Conservation (phyloP, 2,888 invertebrate genomes). For the Eupithecia pulchellata region DNA sequence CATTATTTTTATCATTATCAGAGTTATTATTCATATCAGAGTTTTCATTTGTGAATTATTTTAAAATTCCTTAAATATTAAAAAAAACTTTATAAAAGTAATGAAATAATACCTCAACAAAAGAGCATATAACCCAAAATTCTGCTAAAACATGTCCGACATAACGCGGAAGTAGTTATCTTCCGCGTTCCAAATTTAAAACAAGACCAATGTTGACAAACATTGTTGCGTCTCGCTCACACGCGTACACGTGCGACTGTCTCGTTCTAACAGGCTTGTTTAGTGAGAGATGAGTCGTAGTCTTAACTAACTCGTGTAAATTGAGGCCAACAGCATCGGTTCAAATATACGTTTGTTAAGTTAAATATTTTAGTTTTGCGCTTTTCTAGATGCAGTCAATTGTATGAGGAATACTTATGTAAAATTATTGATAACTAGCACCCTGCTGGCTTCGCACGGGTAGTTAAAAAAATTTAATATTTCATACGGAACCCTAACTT, state of each 20-base stretch:
- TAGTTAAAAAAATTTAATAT: too few species aligned
- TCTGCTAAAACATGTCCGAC: conserved; percentile 23
- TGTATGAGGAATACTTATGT: too few species aligned
- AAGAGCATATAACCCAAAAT: conserved; percentile 1
- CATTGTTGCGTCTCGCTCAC: conserved; percentile 57
- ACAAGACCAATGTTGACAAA: conserved; percentile 70
- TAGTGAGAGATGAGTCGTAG: neutral
- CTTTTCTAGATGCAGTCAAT: too few species aligned
- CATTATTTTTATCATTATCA: too few species aligned
- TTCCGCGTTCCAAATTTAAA: conserved; percentile 67
- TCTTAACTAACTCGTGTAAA: neutral
- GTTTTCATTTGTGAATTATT: too few species aligned
- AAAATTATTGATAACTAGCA: too few species aligned
- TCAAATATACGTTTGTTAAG: neutral
- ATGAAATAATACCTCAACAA: neutral
- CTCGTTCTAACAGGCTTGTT: conserved; percentile 43
- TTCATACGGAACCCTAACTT: too few species aligned
- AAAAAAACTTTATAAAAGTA: too few species aligned
- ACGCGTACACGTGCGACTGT: conserved; percentile 34
- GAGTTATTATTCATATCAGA: too few species aligned
- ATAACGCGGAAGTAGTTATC: conserved; percentile 45
- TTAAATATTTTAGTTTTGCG: too few species aligned
- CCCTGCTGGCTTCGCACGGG: too few species aligned
- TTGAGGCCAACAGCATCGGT: neutral
- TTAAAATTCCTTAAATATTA: too few species aligned